Evolutionary conservation across 2,797 vertebrate species (phyloP).

Genomic region (Mus caroli): DNA sequence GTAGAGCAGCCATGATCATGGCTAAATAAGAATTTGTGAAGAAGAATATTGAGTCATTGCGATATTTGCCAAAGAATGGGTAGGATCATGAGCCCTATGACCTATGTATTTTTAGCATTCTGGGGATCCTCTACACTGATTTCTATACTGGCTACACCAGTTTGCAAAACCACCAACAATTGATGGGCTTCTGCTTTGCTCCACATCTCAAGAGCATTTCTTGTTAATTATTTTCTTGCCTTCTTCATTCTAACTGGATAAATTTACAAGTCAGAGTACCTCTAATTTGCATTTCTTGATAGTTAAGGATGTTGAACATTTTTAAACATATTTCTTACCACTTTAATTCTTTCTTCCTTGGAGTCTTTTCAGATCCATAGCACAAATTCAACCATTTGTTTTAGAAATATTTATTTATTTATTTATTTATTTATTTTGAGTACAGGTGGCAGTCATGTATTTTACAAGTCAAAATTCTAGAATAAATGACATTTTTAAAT

Average conservation of each 20-base stretch:
- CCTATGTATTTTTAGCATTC: not conserved
- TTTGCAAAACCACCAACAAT: not conserved
- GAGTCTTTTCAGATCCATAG: not conserved
- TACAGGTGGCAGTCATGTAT: not conserved
- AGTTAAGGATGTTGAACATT: not conserved
- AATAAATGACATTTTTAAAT: not conserved
- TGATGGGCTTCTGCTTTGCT: not conserved
- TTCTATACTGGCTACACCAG: not conserved
- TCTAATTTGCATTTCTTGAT: not conserved
- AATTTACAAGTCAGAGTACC: not conserved
- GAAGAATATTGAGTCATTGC: not conserved
- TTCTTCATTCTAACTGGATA: not conserved
- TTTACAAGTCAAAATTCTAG: not conserved
- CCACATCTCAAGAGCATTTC: not conserved
- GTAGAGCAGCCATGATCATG: not conserved
- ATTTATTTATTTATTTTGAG: not conserved
- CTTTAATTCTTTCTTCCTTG: not conserved
- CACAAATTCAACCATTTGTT: not conserved
- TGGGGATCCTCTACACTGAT: not conserved
- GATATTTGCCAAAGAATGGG: not conserved
- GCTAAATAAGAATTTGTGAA: not conserved
- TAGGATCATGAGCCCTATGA: not conserved
- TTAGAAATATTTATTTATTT: not conserved
- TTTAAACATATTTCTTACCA: not conserved
- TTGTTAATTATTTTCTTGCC: not conserved